Evolutionary conservation across 1,140 invertebrate species (phyloP).

Genomic region (Homarus americanus): DNA sequence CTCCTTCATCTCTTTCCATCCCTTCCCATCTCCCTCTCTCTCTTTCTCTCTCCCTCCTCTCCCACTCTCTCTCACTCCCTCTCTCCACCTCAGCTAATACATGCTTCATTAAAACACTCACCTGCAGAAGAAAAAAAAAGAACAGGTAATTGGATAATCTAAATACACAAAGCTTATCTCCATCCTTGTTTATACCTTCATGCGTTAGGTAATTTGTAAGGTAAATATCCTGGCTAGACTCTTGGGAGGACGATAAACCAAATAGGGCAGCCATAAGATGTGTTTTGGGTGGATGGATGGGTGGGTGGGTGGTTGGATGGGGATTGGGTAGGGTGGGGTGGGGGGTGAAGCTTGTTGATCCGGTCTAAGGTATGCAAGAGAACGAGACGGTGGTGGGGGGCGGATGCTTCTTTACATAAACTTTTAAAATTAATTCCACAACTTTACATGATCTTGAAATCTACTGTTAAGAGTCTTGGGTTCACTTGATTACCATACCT

Average conservation of each 20-base stretch:
- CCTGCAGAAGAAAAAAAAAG: background rate
- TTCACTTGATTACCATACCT: background rate
- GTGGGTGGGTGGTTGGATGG: too few species aligned
- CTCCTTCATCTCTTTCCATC: background rate
- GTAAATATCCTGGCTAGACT: background rate
- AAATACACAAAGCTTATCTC: background rate
- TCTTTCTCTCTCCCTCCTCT: background rate
- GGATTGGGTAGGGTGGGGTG: too few species aligned
- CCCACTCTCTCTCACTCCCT: too few species aligned
- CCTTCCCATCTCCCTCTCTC: background rate
- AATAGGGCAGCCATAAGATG: background rate
- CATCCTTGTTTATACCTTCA: background rate
- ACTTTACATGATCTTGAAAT: background rate
- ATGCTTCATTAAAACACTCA: background rate
- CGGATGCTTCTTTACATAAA: background rate
- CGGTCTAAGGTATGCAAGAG: background rate
- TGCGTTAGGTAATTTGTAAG: conserved; percentile 5
- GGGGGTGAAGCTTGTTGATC: background rate
- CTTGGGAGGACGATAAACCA: background rate
- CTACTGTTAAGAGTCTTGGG: background rate
- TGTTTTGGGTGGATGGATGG: too few species aligned
- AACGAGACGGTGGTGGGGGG: too few species aligned
- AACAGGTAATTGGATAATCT: background rate
- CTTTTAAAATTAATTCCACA: background rate
- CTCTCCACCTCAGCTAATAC: too few species aligned